Evolutionary conservation across 2,113 vertebrate genomes (phyloP).

Genomic region (Albula glossodonta): DNA sequence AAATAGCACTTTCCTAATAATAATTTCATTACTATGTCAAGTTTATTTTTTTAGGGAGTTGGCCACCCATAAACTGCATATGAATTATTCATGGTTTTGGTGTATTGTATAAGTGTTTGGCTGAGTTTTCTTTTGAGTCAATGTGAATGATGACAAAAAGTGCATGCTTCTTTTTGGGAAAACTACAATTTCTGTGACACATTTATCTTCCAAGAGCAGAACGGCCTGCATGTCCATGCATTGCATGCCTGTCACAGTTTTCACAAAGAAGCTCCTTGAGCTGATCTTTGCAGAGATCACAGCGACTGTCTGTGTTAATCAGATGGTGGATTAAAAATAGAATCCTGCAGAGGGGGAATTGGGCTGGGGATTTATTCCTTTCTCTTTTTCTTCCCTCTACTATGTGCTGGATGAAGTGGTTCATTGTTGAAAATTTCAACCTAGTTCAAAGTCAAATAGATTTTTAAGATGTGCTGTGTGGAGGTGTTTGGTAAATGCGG

Average conservation of each 20-base stretch:
- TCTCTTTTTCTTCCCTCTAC: not conserved
- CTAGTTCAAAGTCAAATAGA: not conserved
- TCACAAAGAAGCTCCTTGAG: not conserved
- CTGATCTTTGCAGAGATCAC: not conserved
- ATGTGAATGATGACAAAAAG: too few species aligned
- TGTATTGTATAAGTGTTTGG: too few species aligned
- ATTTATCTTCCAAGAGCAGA: not conserved
- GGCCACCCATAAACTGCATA: too few species aligned
- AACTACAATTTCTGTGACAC: too few species aligned
- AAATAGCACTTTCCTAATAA: too few species aligned
- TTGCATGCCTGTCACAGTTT: not conserved
- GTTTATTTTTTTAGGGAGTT: too few species aligned
- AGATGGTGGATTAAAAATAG: conserved; percentile 10
- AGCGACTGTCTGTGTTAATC: not conserved
- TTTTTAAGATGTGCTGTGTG: not conserved
- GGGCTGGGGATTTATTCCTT: not conserved
- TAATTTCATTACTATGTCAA: too few species aligned
- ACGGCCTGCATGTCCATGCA: not conserved
- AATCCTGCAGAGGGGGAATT: not conserved
- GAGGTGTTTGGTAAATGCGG: not conserved
- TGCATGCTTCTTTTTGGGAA: too few species aligned
- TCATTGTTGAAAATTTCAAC: not conserved
- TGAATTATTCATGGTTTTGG: too few species aligned
- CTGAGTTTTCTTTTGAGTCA: too few species aligned
- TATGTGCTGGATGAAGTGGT: not conserved